Evolutionary conservation across 2,888 invertebrate species (phyloP), one percentile per base, ranked within the genome.

Genomic region (Drosophila setosimentum): DNA sequence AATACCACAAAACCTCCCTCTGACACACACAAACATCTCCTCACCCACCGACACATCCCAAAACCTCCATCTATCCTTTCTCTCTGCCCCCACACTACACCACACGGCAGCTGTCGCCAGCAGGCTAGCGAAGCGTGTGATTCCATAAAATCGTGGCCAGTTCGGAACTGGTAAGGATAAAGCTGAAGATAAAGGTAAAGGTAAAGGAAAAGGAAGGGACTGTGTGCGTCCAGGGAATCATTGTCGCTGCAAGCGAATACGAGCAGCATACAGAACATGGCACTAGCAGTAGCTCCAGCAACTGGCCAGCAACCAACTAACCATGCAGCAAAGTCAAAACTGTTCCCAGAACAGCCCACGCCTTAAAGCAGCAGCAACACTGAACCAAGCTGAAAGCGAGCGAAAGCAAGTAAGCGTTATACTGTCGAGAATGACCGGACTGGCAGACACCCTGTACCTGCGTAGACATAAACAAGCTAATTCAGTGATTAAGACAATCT

Each of bases 101-200:
- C 57, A 27, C 24, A 50, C 29, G 48, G 33, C 68, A 68, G 75
- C 70, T 76, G 78, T 75, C 82, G 70, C 73, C 86, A 67, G 70
- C 71, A 64, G 76, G 45, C 61, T 69, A 86, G 65, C 88, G 80
- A 78, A 83, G 80, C 85, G 88, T 83, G 82, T 83, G 85, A 86
- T 88, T 83, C 86, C 82, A 86, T 86, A 88, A 88, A 86, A 83
- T 82, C 83, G 72, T 76, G 79, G 59, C 69, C 60, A 61, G 64
- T 33, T 35, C 7, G 35, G 16, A n/a, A 33, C 40, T 18, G 18
- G 24, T n/a, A 40, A 35, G 21, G 48, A 24, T 24, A 24, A 45
- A 24, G 16, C 24, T 16, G 45, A 16, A 45, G 24, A 45, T 24
- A 45, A 45, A 21, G 27, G 27, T 54, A 11, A 37, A 27, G 13